Evolutionary conservation across 2,797 vertebrate genomes (phyloP).

Genomic region (Xiphorhynchus erythropygius): DNA sequence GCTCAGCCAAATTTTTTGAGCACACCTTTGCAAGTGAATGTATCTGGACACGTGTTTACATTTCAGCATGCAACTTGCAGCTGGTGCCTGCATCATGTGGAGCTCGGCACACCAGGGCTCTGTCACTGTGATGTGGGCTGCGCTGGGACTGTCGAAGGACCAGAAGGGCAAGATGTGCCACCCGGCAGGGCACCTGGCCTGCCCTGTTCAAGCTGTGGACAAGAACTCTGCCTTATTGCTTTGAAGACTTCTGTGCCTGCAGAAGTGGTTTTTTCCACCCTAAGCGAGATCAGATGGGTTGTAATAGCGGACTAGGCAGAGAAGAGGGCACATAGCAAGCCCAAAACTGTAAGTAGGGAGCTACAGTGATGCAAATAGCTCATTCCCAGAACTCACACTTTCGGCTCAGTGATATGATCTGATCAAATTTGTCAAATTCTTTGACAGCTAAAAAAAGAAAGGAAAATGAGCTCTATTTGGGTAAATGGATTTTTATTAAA

Average conservation of each 20-base stretch:
- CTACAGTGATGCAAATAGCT: conserved; percentile 50
- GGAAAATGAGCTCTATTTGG: conserved; percentile 26
- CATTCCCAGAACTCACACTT: conserved; percentile 45
- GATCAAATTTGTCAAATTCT: conserved; percentile 52
- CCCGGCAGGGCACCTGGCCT: accelerated
- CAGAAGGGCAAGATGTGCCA: neutral
- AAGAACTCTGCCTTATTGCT: neutral
- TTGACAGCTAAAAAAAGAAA: conserved; percentile 22
- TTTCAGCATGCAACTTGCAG: neutral
- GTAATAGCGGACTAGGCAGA: conserved; percentile 40
- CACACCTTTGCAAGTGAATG: neutral
- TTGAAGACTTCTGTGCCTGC: neutral
- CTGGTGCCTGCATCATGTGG: accelerated
- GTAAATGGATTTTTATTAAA: conserved; percentile 50
- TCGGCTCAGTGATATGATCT: neutral
- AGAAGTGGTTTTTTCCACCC: neutral
- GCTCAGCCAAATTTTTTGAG: neutral
- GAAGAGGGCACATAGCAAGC: neutral
- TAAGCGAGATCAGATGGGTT: conserved; percentile 46
- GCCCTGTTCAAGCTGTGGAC: accelerated
- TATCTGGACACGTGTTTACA: accelerated
- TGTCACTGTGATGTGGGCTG: accelerated
- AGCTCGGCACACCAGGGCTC: accelerated
- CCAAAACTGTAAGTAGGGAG: conserved; percentile 35
- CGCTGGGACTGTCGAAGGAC: neutral